phyloP scores from a whole-genome alignment of 2,113 vertebrate genomes.

The Zootoca vivipara region DNA sequence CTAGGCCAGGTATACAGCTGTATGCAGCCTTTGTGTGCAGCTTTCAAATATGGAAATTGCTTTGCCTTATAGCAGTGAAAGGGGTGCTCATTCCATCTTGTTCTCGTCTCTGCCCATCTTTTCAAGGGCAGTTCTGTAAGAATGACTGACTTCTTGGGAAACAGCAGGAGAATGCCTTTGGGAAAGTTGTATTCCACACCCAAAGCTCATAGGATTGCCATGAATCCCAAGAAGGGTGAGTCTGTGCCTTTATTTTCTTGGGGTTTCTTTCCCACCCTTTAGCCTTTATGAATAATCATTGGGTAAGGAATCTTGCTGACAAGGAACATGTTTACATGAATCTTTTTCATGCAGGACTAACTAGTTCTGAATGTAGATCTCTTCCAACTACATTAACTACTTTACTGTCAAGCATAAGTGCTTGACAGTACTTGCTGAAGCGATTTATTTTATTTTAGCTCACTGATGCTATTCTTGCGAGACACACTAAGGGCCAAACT shows the following conservation, averaged over 20 bases:
- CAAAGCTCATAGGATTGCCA: neutral
- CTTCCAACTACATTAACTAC: neutral
- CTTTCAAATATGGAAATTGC: constrained; percentile 36
- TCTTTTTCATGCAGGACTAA: neutral
- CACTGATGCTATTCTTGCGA: neutral
- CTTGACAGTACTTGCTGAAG: neutral
- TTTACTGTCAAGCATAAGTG: neutral
- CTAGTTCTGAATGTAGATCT: neutral
- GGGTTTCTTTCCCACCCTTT: constrained; percentile 24
- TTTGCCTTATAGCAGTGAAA: constrained; percentile 16
- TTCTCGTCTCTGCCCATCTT: neutral
- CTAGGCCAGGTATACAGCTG: constrained; percentile 32
- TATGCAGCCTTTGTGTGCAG: constrained; percentile 25
- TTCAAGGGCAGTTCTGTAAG: neutral
- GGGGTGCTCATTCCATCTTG: neutral
- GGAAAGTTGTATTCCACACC: neutral
- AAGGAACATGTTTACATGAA: neutral
- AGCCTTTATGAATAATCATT: constrained; percentile 32
- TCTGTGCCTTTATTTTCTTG: constrained; percentile 28
- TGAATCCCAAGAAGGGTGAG: constrained; percentile 12
- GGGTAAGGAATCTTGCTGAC: constrained; percentile 17
- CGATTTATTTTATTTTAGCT: neutral
- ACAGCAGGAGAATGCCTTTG: constrained; percentile 3
- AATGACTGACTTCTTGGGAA: constrained; percentile 27
- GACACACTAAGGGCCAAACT: neutral